These are phyloP conservation scores for Campopleginae sp. DNA, from an alignment of 2,888 invertebrate species.

Conservation along the genomic window DNA sequence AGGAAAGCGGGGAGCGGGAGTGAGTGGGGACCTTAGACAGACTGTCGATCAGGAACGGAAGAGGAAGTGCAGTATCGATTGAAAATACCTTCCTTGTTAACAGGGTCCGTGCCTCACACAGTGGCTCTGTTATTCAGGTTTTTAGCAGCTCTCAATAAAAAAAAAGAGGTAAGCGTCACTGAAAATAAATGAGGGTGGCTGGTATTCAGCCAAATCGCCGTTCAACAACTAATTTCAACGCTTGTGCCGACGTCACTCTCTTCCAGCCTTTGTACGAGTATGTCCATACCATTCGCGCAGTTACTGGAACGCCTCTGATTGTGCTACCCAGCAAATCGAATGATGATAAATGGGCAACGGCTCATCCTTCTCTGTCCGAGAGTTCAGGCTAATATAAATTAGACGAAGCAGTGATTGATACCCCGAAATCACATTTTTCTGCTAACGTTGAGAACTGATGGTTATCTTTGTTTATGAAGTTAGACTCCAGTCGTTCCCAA, in stretches of 20 bases:
- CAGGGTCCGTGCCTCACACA: conserved; percentile 20
- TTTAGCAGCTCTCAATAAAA: conserved; percentile 19
- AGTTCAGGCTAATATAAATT: background rate
- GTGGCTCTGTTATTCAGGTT: conserved; percentile 29
- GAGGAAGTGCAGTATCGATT: conserved; percentile 71
- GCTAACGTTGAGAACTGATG: background rate
- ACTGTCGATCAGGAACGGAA: conserved; percentile 47
- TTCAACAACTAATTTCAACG: conserved; percentile 66
- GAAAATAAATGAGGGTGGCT: conserved; percentile 38
- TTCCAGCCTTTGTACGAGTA: conserved; percentile 1
- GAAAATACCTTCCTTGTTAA: conserved; percentile 68
- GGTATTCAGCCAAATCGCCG: conserved; percentile 56
- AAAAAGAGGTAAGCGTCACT: conserved; percentile 12
- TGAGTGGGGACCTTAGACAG: conserved; percentile 15
- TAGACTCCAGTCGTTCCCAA: background rate
- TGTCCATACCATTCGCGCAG: conserved; percentile 12
- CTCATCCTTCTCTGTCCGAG: conserved; percentile 8
- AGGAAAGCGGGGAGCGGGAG: conserved; percentile 12
- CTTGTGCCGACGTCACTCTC: conserved; percentile 54
- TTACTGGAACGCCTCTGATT: background rate
- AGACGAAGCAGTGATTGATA: background rate
- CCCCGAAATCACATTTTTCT: background rate
- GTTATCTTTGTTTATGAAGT: background rate
- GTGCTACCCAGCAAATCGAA: conserved; percentile 25
- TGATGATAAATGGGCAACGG: conserved; percentile 33